phyloP scores from a whole-genome alignment of 1,140 invertebrate species.

The Holcopasites calliopsidis region DNA sequence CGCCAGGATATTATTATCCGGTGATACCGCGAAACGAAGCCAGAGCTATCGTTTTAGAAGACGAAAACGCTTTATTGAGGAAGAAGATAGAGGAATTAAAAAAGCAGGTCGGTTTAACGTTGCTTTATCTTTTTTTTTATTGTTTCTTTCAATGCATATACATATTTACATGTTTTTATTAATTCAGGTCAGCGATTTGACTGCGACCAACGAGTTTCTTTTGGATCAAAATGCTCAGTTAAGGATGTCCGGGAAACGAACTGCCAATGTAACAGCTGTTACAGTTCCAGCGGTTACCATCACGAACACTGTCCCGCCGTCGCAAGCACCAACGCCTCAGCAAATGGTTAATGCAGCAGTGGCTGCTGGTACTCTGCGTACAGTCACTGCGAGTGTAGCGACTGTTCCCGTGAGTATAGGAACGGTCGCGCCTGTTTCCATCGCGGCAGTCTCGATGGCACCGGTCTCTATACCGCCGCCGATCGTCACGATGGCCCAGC shows the following conservation, averaged over 20 bases:
- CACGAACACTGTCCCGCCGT: conserved; percentile 80
- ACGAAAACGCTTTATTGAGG: conserved; percentile 86
- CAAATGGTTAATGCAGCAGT: conserved; percentile 79
- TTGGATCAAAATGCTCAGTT: conserved; percentile 90
- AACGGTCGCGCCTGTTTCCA: conserved; percentile 81
- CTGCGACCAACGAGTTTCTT: conserved; percentile 90
- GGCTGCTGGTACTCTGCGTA: conserved; percentile 80
- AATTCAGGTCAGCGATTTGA: conserved; percentile 83
- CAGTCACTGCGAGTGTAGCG: conserved; percentile 83
- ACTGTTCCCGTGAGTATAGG: conserved; percentile 85
- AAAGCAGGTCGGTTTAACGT: conserved; percentile 80
- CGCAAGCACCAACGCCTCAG: conserved; percentile 77
- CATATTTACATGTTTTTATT: not conserved
- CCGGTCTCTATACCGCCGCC: conserved; percentile 81
- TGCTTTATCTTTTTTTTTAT: not conserved
- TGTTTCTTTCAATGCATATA: not conserved
- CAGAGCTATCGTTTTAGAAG: conserved; percentile 83
- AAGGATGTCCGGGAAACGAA: conserved; percentile 83
- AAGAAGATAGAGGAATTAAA: conserved; percentile 88
- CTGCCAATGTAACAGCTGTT: conserved; percentile 79
- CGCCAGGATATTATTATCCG: conserved; percentile 75
- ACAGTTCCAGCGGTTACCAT: conserved; percentile 82
- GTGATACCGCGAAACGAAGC: conserved; percentile 77
- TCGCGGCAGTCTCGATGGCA: conserved; percentile 82
- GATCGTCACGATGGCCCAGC: conserved; percentile 82